A percentile compares a stretch with the other conserved stretches of the same genome.
These are phyloP conservation scores for Sisyra terminalis DNA, from an alignment of 2,888 invertebrate genomes.

Conservation along the genomic window DNA sequence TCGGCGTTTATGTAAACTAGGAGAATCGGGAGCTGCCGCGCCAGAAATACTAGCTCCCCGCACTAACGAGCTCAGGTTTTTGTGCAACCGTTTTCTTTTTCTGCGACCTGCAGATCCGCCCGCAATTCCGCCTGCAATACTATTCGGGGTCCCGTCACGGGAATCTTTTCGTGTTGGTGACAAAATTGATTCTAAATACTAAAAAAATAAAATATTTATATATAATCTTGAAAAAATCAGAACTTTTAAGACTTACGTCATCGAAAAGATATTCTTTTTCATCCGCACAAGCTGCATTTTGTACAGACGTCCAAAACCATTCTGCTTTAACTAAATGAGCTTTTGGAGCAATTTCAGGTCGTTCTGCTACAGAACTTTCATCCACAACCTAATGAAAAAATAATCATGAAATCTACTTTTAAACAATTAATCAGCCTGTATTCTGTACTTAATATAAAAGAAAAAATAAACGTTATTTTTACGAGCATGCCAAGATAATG, in stretches of 20 bases:
- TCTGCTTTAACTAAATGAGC: slow-evolving; percentile 76
- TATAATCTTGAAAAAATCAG: slow-evolving; percentile 3
- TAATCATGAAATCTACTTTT: not conserved
- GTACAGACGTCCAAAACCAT: slow-evolving; percentile 98
- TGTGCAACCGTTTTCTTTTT: slow-evolving; percentile 66
- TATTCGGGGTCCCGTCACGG: slow-evolving; percentile 27
- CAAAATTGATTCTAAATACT: slow-evolving; percentile 32
- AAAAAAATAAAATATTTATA: slow-evolving; percentile 1
- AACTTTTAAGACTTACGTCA: slow-evolving; percentile 42
- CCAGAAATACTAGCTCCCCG: slow-evolving; percentile 18
- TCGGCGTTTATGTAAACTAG: slow-evolving; percentile 44
- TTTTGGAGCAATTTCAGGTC: slow-evolving; percentile 38
- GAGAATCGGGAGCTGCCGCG: slow-evolving; percentile 24
- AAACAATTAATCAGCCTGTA: not conserved
- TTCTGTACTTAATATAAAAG: not conserved
- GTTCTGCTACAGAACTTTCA: slow-evolving; percentile 56
- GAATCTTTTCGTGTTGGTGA: slow-evolving; percentile 39
- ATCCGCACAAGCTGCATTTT: slow-evolving; percentile 84
- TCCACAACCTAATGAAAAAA: slow-evolving; percentile 56
- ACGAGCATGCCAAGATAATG: not conserved
- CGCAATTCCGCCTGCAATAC: slow-evolving; percentile 14
- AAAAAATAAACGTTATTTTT: not conserved
- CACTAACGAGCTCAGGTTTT: slow-evolving; percentile 39
- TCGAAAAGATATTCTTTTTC: slow-evolving; percentile 81
- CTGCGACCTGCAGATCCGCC: slow-evolving; percentile 34